Conservation (phyloP, 2,113 vertebrate genomes). For the Plecotus auritus region DNA sequence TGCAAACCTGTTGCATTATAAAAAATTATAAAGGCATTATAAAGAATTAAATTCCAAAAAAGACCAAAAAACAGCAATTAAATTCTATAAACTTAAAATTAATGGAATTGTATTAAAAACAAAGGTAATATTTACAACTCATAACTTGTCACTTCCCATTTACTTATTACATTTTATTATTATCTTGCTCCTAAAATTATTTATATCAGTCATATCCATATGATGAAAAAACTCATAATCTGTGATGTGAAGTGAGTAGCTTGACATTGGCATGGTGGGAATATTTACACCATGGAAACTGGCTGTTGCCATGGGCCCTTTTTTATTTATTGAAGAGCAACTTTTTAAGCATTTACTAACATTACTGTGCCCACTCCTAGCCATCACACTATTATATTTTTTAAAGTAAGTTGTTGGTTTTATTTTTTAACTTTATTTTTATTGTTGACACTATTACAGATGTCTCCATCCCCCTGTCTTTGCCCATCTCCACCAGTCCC, state of each 20-base stretch:
- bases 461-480: neutral
- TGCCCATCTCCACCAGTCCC: neutral
- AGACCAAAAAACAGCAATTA: neutral
- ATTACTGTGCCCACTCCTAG: neutral
- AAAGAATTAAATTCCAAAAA: neutral
- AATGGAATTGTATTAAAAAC: neutral
- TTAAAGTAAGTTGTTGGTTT: neutral
- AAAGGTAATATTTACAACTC: neutral
- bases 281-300: neutral
- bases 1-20: neutral
- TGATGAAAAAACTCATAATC: neutral
- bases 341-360: neutral
- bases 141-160: neutral
- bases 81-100: neutral
- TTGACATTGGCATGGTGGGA: neutral
- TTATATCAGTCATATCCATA: neutral
- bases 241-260: neutral
- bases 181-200: neutral
- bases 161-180: neutral
- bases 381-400: neutral
- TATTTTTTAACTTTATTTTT: neutral
- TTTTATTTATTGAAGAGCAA: neutral
- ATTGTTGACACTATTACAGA: neutral
- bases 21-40: neutral
- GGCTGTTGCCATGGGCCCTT: neutral